Percentiles rank a stretch among this genome's conserved stretches.
These are phyloP conservation scores for Glareola pratincola DNA, from an alignment of 2,113 vertebrate genomes.

Conservation along the genomic window DNA sequence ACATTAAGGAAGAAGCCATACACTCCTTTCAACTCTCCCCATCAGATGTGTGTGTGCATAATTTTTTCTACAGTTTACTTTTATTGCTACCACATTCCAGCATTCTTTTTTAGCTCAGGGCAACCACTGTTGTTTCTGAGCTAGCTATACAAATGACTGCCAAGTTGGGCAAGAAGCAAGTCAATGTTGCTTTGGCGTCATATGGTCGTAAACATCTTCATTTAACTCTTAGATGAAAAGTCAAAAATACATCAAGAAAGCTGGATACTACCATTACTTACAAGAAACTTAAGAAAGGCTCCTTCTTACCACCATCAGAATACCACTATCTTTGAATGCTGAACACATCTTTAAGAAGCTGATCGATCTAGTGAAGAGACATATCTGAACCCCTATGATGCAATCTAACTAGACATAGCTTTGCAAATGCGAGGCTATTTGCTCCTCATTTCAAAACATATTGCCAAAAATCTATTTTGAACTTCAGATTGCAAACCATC, in stretches of 20 bases:
- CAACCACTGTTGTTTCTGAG: constrained; percentile 51
- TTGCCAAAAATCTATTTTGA: background rate
- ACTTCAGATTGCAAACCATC: background rate
- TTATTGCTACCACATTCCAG: constrained; percentile 51
- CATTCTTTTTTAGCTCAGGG: constrained; percentile 51
- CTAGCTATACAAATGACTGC: constrained; percentile 35
- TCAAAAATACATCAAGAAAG: background rate
- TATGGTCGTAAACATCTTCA: constrained; percentile 29
- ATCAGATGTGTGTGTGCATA: constrained; percentile 20
- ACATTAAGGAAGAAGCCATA: background rate
- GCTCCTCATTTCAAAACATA: background rate
- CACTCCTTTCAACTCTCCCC: background rate
- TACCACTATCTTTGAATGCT: background rate
- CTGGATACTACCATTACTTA: background rate
- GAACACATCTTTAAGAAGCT: background rate
- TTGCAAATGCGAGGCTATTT: background rate
- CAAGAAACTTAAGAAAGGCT: background rate
- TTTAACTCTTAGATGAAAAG: constrained; percentile 32
- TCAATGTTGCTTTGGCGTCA: constrained; percentile 38
- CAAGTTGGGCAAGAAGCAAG: constrained; percentile 54
- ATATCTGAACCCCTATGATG: background rate
- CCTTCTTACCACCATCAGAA: background rate
- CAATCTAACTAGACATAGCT: background rate
- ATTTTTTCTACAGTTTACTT: constrained; percentile 59
- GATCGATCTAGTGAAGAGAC: background rate